phyloP scores from a whole-genome alignment of 2,797 vertebrate species.

The Xenopus petersii region DNA sequence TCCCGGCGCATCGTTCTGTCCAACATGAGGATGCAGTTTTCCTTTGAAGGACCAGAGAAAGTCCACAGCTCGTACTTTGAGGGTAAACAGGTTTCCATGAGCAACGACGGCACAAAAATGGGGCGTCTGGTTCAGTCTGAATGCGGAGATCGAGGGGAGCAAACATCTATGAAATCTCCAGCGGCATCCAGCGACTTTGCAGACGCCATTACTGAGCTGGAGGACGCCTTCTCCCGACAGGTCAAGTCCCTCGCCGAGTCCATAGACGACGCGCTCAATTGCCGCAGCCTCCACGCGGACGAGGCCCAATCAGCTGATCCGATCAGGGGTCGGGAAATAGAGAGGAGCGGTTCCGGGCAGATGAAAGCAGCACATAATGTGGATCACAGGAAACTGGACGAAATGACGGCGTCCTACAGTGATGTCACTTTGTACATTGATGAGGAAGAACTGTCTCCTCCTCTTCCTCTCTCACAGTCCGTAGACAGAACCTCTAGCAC shows the following conservation, averaged over 20 bases:
- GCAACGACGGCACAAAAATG: constrained; percentile 73
- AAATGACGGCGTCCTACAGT: constrained; percentile 93
- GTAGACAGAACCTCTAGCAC: constrained; percentile 81
- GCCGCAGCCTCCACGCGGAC: constrained; percentile 86
- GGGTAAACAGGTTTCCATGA: constrained; percentile 90
- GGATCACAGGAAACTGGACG: constrained; percentile 83
- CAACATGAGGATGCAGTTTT: constrained; percentile 99
- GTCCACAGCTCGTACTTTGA: constrained; percentile 96
- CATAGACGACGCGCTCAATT: constrained; percentile 93
- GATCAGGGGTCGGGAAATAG: constrained; percentile 70
- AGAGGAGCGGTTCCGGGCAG: constrained; percentile 70
- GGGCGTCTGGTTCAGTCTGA: constrained; percentile 77
- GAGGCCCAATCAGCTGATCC: constrained; percentile 70
- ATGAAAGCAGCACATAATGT: constrained; percentile 67
- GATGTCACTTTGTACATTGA: constrained; percentile 95
- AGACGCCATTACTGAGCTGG: constrained; percentile 92
- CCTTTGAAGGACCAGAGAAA: constrained; percentile 97
- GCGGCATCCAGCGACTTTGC: constrained; percentile 81
- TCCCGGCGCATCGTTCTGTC: constrained; percentile 93
- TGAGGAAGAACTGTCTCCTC: constrained; percentile 91
- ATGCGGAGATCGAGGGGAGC: constrained; percentile 72
- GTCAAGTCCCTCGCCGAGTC: constrained; percentile 95
- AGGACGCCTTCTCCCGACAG: constrained; percentile 94
- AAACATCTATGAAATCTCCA: constrained; percentile 75
- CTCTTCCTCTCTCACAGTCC: constrained; percentile 79